Conservation (phyloP, 2,888 invertebrate genomes). For the Ischnura elegans region DNA sequence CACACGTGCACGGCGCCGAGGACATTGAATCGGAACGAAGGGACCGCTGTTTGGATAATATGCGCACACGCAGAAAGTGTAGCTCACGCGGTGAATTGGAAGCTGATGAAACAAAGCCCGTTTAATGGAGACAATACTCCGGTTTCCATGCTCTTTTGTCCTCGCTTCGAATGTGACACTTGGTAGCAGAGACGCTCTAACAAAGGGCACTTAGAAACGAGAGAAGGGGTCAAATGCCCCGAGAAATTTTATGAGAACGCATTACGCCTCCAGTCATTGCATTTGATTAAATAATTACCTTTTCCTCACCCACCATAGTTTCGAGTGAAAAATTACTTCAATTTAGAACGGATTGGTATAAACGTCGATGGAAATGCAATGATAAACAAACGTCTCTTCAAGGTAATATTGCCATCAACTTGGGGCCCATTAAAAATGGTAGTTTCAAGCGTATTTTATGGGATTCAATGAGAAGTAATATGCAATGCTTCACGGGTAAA, state of each 20-base stretch:
- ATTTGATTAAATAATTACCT: background rate
- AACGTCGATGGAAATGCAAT: too few relatives aligned
- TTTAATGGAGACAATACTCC: background rate
- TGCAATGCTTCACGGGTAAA: too few relatives aligned
- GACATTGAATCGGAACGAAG: background rate
- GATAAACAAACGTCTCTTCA: too few relatives aligned
- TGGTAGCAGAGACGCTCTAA: background rate
- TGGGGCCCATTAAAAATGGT: too few relatives aligned
- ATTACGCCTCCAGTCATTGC: background rate
- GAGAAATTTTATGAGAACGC: background rate
- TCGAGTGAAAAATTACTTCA: too few relatives aligned
- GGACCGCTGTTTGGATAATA: background rate
- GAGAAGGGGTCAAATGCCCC: background rate
- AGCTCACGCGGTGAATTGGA: background rate
- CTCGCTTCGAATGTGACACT: background rate
- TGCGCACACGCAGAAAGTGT: background rate
- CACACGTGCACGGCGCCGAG: background rate
- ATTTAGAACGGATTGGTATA: too few relatives aligned
- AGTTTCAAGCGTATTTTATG: too few relatives aligned
- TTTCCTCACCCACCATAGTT: too few relatives aligned
- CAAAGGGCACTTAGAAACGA: background rate
- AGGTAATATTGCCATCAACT: too few relatives aligned
- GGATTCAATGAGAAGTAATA: too few relatives aligned
- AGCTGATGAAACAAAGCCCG: background rate
- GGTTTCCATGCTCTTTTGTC: background rate